These are phyloP conservation scores for Drosophila cracens DNA, from an alignment of 2,888 invertebrate species.

Conservation along the genomic window DNA sequence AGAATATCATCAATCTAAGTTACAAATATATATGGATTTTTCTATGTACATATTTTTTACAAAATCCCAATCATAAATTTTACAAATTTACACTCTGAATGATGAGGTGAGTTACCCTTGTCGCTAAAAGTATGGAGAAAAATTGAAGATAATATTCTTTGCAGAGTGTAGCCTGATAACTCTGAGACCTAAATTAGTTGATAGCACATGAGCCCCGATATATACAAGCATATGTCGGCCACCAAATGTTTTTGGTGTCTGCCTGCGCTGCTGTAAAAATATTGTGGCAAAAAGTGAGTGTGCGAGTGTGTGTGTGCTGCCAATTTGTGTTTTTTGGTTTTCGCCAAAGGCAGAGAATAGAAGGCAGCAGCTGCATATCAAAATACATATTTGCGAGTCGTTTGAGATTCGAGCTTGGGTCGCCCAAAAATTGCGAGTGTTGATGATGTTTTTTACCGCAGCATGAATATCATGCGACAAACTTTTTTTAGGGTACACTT, in stretches of 20 bases:
- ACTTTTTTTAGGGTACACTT: constrained; percentile 41
- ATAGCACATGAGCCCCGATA: constrained; percentile 41
- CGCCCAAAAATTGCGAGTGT: constrained; percentile 47
- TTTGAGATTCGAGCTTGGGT: constrained; percentile 58
- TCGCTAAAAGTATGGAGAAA: not conserved
- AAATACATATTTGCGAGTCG: constrained; percentile 67
- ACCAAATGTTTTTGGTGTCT: constrained; percentile 64
- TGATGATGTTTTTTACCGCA: constrained; percentile 64
- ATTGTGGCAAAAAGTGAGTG: constrained; percentile 64
- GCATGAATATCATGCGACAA: constrained; percentile 58
- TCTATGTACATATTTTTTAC: not conserved
- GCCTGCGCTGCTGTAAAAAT: constrained; percentile 66
- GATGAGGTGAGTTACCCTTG: not conserved
- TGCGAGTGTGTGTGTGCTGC: constrained; percentile 55
- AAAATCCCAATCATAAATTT: not conserved
- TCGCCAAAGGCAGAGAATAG: constrained; percentile 31
- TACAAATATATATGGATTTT: not conserved
- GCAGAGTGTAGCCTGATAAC: not conserved
- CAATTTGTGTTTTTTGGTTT: constrained; percentile 61
- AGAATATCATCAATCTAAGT: not conserved
- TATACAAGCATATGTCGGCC: constrained; percentile 24
- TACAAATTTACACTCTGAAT: not conserved
- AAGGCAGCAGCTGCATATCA: constrained; percentile 62
- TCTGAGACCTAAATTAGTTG: constrained; percentile 46
- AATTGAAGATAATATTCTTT: not conserved